Evolutionary conservation across 2,888 invertebrate genomes (phyloP).

Genomic region (Epinotia demarniana): DNA sequence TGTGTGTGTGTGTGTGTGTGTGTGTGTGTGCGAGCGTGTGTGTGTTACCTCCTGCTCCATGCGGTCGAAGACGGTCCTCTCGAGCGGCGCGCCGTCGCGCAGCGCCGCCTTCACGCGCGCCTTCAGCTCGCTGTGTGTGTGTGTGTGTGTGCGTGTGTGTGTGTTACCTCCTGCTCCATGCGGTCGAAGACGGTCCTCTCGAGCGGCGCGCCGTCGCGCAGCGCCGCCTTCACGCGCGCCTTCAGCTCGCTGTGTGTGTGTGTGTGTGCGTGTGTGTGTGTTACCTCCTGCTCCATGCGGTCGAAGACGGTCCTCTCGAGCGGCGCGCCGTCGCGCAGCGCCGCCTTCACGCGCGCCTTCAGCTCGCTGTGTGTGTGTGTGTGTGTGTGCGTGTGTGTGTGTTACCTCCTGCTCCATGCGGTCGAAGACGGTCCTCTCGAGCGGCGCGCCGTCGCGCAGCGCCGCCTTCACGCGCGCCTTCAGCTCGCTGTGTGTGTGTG

Average conservation of each 20-base stretch:
- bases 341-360: conserved; percentile 90
- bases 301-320: conserved; percentile 93
- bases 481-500: conserved; percentile 84
- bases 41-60: conserved; percentile 89
- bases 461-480: conserved; percentile 90
- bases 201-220: conserved; percentile 88
- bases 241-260: conserved; percentile 86
- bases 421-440: conserved; percentile 93
- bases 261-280: not conserved
- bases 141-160: not conserved
- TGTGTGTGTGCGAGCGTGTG: not conserved
- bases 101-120: conserved; percentile 90
- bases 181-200: conserved; percentile 93
- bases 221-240: conserved; percentile 89
- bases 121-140: conserved; percentile 88
- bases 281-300: conserved; percentile 90
- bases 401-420: conserved; percentile 89
- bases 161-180: conserved; percentile 88
- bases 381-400: not conserved
- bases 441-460: conserved; percentile 88
- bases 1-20: no score
- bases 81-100: conserved; percentile 88
- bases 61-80: conserved; percentile 92
- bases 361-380: conserved; percentile 86
- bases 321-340: conserved; percentile 88